Conservation (phyloP, 1,140 invertebrate genomes). For the Cyclargus thomasi region DNA sequence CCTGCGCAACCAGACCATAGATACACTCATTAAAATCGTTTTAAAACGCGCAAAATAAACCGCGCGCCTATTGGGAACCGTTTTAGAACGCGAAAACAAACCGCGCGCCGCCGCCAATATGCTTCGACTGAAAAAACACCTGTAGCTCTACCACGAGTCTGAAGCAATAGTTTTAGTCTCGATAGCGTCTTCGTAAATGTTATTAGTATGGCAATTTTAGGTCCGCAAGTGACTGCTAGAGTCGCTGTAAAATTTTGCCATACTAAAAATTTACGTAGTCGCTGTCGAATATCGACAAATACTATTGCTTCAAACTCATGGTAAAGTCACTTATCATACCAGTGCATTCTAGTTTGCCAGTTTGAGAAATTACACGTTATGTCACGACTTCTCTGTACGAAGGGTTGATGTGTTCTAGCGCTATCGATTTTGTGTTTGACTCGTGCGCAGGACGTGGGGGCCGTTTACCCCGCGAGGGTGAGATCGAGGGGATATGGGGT, state of each 20-base stretch:
- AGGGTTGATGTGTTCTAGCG: conserved; percentile 26
- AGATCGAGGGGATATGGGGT: conserved; percentile 18
- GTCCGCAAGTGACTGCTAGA: no score
- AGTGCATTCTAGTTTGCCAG: conserved; percentile 55
- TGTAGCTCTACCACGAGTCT: no score
- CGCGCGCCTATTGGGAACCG: no score
- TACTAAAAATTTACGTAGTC: no score
- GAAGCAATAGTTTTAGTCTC: no score
- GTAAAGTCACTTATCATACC: conserved; percentile 63
- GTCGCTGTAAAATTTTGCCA: no score
- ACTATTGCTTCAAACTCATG: no score
- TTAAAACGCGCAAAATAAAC: conserved; percentile 14
- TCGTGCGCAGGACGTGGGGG: conserved; percentile 67
- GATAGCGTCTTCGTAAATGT: no score
- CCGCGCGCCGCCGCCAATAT: conserved; percentile 12
- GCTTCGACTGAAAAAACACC: conserved; percentile 24
- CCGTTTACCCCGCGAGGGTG: conserved; percentile 32
- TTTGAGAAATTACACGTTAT: conserved; percentile 44
- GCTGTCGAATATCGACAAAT: no score
- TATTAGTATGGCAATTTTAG: no score
- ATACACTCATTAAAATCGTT: conserved; percentile 56
- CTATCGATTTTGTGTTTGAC: conserved; percentile 54
- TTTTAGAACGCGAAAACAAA: conserved; percentile 15
- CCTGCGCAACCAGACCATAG: conserved; percentile 76
- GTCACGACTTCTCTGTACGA: conserved; percentile 32